Base-by-base conservation (phyloP, 2,888 invertebrate species). In the Noctua pronuba region DNA sequence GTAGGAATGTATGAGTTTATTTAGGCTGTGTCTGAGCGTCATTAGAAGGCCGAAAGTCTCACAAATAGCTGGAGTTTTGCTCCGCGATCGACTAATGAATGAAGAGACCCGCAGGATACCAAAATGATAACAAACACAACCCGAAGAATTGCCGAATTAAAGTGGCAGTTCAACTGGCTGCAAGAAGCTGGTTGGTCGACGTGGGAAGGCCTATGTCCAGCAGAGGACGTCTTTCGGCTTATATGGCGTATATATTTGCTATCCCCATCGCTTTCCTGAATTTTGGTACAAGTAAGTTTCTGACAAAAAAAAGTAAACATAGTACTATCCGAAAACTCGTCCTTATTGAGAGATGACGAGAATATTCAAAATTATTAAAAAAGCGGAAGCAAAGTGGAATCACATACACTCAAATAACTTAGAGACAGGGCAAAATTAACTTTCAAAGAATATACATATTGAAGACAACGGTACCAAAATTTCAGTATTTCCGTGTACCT, bases 361-460 rank as follows among this genome's bases (percentile, higher is more conserved):
- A 69, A 35, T 49, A 64, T 80, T 49, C 6, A 31, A 60, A 60
- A 35, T 79, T n/a, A 44, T 18, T 46, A 65, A 11, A 31, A 55
- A 73, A 46, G n/a, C 0, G 2, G n/a, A 74, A 74, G n/a, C n/a
- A 35, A 24, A 38, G 4, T 7, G 46, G 13, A 28, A 38, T 10
- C n/a, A n/a, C n/a, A n/a, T n/a, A n/a, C n/a, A n/a, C 38, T 24
- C 24, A 46, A 66, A 58, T 31, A 55, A 64, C 41, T 58, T 71
- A 38, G 38, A 8, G 3, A 24, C 18, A 21, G 16, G n/a, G 28
- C 35, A 35, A 82, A 16, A 62, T 11, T 16, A 82, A 76, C 75
- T 80, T 66, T 21, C 18, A 83, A 72, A 64, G 16, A 83, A 69
- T 28, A 65, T 31, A 65, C 35, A 28, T 65, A 69, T 24, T 69